Conservation (phyloP, 2,888 invertebrate genomes). For the Dysmachus trigonus region DNA sequence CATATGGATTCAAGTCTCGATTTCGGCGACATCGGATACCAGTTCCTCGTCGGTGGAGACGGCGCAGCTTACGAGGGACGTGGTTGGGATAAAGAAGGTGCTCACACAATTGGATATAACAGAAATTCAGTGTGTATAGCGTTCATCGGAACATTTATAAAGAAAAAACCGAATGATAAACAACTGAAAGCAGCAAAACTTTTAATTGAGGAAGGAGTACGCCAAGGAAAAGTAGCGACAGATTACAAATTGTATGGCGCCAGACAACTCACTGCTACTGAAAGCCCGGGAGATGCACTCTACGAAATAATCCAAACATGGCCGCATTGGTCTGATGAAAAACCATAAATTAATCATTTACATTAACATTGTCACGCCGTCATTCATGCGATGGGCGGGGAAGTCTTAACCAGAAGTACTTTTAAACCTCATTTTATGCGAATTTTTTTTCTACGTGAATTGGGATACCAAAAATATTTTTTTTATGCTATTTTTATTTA, state of each 20-base stretch:
- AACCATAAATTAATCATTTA: neutral
- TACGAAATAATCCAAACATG: slow-evolving; percentile 72
- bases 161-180: slow-evolving; percentile 65
- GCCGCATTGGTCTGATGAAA: slow-evolving; percentile 68
- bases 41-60: slow-evolving; percentile 80
- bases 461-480: no score
- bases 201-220: slow-evolving; percentile 71
- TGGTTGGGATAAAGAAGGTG: slow-evolving; percentile 75
- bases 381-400: no score
- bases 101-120: slow-evolving; percentile 75
- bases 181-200: slow-evolving; percentile 70
- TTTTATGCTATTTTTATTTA: no score
- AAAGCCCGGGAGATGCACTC: slow-evolving; percentile 75
- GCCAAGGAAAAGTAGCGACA: slow-evolving; percentile 68
- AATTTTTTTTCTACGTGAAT: no score
- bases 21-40: slow-evolving; percentile 78
- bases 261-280: slow-evolving; percentile 72
- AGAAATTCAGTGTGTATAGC: slow-evolving; percentile 73
- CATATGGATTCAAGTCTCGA: slow-evolving; percentile 70
- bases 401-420: no score
- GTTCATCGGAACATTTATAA: slow-evolving; percentile 76
- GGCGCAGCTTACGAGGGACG: slow-evolving; percentile 77
- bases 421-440: no score
- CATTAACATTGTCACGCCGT: no score
- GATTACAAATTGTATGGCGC: slow-evolving; percentile 76